phyloP scores from a whole-genome alignment of 2,888 invertebrate species.

The Argyra leucocephala region DNA sequence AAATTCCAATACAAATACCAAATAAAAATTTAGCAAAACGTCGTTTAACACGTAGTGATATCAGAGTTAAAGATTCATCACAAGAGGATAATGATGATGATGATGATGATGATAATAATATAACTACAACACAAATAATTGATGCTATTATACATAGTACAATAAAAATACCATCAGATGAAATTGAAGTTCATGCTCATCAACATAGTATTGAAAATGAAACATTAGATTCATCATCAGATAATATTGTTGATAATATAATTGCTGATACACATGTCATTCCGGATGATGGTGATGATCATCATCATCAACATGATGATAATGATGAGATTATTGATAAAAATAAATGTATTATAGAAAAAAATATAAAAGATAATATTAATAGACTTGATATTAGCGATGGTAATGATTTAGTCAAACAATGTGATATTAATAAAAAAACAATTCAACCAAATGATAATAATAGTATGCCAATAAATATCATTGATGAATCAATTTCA shows the following conservation, averaged over 20 bases:
- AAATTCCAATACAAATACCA: constrained; percentile 30
- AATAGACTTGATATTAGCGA: background rate
- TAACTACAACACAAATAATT: background rate
- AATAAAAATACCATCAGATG: background rate
- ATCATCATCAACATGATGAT: background rate
- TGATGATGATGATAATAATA: background rate
- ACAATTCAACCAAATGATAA: background rate
- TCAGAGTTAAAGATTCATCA: constrained; percentile 3
- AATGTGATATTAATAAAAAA: background rate
- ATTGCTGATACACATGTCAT: too few relatives aligned
- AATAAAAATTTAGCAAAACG: constrained; percentile 11
- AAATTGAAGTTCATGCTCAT: background rate
- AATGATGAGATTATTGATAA: background rate
- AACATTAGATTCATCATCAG: background rate
- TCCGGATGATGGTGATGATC: background rate
- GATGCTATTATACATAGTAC: background rate
- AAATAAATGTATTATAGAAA: too few relatives aligned
- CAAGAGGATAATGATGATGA: background rate
- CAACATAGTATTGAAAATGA: background rate
- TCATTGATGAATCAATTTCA: background rate
- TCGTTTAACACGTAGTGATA: constrained; percentile 4
- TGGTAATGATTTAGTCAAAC: background rate
- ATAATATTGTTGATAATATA: background rate
- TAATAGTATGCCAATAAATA: background rate
- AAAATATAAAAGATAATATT: too few relatives aligned